A percentile compares a stretch with the other conserved stretches of the same genome.
Conservation (phyloP, 2,888 invertebrate species). For the Microlaimidae sp. region DNA sequence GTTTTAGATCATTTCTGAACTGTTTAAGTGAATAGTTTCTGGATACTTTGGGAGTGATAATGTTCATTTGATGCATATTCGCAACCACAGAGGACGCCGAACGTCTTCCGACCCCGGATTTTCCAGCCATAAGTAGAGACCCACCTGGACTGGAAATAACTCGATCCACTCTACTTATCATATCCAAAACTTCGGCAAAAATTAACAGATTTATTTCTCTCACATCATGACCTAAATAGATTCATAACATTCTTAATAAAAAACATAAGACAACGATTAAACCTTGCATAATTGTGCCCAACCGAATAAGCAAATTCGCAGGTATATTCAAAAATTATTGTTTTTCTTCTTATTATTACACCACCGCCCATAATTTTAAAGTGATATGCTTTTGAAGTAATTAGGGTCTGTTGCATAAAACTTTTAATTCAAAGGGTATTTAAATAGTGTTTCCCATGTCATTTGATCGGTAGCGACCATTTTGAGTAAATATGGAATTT, state of each 20-base stretch:
- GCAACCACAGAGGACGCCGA: slow-evolving; percentile 57
- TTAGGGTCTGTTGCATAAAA: too few relatives aligned
- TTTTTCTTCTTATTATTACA: neutral
- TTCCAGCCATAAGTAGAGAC: slow-evolving; percentile 53
- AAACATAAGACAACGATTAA: too few relatives aligned
- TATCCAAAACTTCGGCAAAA: slow-evolving; percentile 50
- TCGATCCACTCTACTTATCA: slow-evolving; percentile 50
- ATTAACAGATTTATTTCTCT: slow-evolving; percentile 49
- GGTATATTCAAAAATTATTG: neutral
- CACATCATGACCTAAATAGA: slow-evolving; percentile 48
- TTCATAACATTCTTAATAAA: slow-evolving; percentile 18
- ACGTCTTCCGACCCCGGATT: slow-evolving; percentile 61
- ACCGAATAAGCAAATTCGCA: too few relatives aligned
- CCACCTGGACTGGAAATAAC: slow-evolving; percentile 49
- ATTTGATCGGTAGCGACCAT: too few relatives aligned
- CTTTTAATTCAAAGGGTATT: too few relatives aligned
- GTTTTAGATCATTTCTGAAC: slow-evolving; percentile 60
- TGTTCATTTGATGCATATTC: slow-evolving; percentile 51
- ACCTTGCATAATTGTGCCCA: slow-evolving; percentile 44
- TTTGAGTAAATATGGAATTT: too few relatives aligned
- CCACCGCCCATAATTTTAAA: too few relatives aligned
- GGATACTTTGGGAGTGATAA: slow-evolving; percentile 45
- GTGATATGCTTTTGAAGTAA: too few relatives aligned
- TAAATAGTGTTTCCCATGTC: too few relatives aligned
- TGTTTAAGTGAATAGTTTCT: slow-evolving; percentile 47